A percentile compares a stretch with the other conserved stretches of the same genome.
Conservation (phyloP, 2,797 vertebrate species). For the Microchirus variegatus region DNA sequence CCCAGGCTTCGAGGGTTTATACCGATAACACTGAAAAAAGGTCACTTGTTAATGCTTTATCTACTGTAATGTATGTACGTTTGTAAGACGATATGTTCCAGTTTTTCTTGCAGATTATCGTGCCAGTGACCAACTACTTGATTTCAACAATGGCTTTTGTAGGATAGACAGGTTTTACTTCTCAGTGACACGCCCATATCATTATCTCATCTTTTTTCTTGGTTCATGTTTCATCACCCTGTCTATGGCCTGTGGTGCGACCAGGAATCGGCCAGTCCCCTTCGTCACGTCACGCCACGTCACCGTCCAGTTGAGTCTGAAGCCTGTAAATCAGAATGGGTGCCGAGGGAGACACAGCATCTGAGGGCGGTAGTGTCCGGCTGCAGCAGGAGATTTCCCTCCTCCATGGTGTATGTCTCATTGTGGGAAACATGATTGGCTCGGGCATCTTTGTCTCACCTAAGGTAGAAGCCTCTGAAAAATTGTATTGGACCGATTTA, state of each 20-base stretch:
- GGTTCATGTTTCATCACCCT: not conserved
- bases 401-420: constrained; percentile 84
- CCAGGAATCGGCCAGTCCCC: not conserved
- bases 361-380: constrained; percentile 65
- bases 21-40: not conserved
- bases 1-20: not conserved
- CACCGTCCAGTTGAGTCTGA: constrained; percentile 5
- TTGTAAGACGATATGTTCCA: constrained; percentile 14
- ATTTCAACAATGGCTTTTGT: constrained; percentile 24
- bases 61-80: too few relatives aligned
- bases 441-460: constrained; percentile 86
- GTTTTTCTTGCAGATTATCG: constrained; percentile 38
- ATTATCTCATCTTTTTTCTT: not conserved
- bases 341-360: constrained; percentile 50
- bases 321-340: constrained; percentile 61
- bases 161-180: not conserved
- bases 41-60: not conserved
- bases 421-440: constrained; percentile 87
- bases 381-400: constrained; percentile 86
- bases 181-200: constrained; percentile 8
- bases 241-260: too few relatives aligned
- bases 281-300: not conserved
- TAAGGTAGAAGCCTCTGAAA: constrained; percentile 57
- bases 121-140: not conserved
- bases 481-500: not conserved